A percentile compares a stretch with the other conserved stretches of the same genome.
These are phyloP conservation scores for Sarotherodon lohbergeri DNA, from an alignment of 2,113 vertebrate species.

Conservation along the genomic window DNA sequence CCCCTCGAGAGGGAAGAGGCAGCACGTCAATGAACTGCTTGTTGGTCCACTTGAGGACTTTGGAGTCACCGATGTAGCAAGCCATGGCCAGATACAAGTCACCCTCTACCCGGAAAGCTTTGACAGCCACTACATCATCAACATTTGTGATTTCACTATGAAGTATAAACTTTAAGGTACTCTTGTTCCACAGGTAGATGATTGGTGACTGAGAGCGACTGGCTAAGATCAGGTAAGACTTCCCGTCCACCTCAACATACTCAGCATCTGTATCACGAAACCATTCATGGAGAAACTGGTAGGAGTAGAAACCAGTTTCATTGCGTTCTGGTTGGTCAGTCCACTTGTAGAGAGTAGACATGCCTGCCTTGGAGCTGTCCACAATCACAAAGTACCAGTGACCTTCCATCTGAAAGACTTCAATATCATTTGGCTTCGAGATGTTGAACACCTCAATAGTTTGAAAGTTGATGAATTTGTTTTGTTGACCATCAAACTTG, in stretches of 20 bases:
- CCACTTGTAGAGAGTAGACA: conserved; percentile 96
- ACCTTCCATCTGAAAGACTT: conserved; percentile 87
- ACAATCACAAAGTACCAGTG: conserved; percentile 93
- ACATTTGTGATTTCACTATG: conserved; percentile 86
- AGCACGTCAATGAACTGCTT: conserved; percentile 91
- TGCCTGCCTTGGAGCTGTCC: conserved; percentile 94
- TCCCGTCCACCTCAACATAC: conserved; percentile 85
- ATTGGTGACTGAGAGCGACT: conserved; percentile 91
- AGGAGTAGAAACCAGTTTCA: conserved; percentile 89
- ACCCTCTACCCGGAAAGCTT: conserved; percentile 82
- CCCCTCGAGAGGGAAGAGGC: conserved; percentile 89
- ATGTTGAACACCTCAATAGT: conserved; percentile 92
- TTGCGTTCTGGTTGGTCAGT: conserved; percentile 65
- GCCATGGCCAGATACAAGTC: conserved; percentile 86
- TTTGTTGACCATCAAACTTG: conserved; percentile 91
- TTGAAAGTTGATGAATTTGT: conserved; percentile 95
- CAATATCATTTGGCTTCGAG: conserved; percentile 96
- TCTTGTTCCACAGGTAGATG: conserved; percentile 93
- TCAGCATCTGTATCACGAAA: conserved; percentile 94
- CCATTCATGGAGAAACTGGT: conserved; percentile 96
- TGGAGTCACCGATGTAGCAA: conserved; percentile 94
- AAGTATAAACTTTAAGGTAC: conserved; percentile 84
- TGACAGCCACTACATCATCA: conserved; percentile 90
- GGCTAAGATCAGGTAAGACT: conserved; percentile 86
- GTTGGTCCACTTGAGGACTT: conserved; percentile 87